Evolutionary conservation across 2,797 vertebrate genomes (phyloP), one percentile per base, ranked within the genome.

Genomic region (Eulemur mongoz): DNA sequence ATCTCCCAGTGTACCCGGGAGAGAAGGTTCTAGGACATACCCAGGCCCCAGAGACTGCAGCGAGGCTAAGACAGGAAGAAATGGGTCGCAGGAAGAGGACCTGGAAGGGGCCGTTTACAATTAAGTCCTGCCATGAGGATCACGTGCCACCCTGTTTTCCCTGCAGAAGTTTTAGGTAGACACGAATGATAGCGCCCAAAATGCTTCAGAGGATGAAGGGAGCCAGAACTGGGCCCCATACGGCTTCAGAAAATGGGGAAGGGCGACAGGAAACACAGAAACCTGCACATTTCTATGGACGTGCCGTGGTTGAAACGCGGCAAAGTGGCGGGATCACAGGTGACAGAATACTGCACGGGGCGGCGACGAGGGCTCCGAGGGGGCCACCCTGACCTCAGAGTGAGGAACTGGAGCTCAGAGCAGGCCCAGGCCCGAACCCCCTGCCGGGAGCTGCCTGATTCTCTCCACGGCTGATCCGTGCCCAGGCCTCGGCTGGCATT

Each of bases 121-220:
- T 7, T 2, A 17, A 25, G n/a, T 81, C 69, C 18, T 0, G 0
- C 40, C 48, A 1, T 1, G 4, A 54, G 45, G 30, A 59, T n/a
- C 20, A 2, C 2, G 17, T 1, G 5, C 25, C 22, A 11, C 18
- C 30, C 27, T 22, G 18, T 27, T 52, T 52, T 25, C 48, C 75
- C 63, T 25, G 14, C 54, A 67, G 10, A 27, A 35, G 13, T 48
- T 81, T 38, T 72, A 13, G 48, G 93, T 94, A 94, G 93, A 95
- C 80, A 69, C 93, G 95, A 95, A 97, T 91, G 81, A 96, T 94
- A 95, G 78, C 89, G 83, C 0, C 0, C 63, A 59, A 96, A 83
- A 96, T 59, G 90, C 89, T 95, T 98, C 95, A 94, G 94, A 98
- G 97, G 95, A 96, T 89, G 91, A 93, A 98, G 95, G 94, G 63